Evolutionary conservation across 1,140 invertebrate genomes (phyloP), one percentile per base, ranked within the genome.

Genomic region (Holcopasites calliopsidis): DNA sequence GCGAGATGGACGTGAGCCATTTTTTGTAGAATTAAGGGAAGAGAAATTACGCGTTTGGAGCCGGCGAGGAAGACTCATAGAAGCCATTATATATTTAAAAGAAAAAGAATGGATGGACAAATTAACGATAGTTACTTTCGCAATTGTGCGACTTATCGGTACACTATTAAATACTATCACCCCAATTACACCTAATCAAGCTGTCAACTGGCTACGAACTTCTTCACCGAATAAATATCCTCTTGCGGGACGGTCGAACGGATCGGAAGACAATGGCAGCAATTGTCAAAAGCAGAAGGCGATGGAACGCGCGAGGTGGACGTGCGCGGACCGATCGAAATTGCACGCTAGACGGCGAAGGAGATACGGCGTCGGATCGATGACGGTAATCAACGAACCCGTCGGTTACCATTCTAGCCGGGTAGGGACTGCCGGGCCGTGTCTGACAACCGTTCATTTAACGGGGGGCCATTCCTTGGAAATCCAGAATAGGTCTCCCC

Each of bases 371-470:
- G n/a, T 62, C n/a, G 50, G 61, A 66, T 66, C 61, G 71, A 74
- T 74, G 61, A 66, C 28, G 62, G 50, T 52, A 66, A 66, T 66
- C 60, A 65, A 54, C 38, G 58, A 23, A 55, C 61, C n/a, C 40
- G 55, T 74, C 71, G 61, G 61, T 66, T 74, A 57, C 71, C 61
- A 55, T 74, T 74, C 49, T 42, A 23, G 11, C 54, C 23, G 23
- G 5, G 35, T n/a, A 7, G n/a, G 23, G 61, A 47, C 55, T 66
- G 66, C 55, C 62, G 31, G 21, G 54, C 49, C 49, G 16, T 23
- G 61, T 44, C 71, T 57, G 71, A 74, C 71, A 66, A 66, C 71
- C 71, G 38, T 55, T 74, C 71, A 74, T 74, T 66, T 62, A 55
- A 10, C 4, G 18, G 42, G 61, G 28, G 21, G 38, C 71, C 50